Evolutionary conservation across 2,113 vertebrate genomes (phyloP).

Genomic region (Prinia subflava): DNA sequence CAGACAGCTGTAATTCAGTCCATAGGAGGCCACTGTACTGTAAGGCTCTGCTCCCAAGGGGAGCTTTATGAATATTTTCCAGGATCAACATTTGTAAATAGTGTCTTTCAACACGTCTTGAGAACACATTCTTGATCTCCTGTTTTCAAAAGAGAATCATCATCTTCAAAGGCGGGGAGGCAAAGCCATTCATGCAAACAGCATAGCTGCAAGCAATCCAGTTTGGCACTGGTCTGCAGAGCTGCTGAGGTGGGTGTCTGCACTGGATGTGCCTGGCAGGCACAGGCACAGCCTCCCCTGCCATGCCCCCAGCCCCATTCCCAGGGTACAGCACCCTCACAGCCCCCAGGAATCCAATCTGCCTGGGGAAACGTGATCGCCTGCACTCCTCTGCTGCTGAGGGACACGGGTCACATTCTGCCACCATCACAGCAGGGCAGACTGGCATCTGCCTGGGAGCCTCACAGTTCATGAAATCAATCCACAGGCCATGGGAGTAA

Average conservation of each 20-base stretch:
- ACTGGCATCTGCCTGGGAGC: not conserved
- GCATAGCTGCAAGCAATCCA: not conserved
- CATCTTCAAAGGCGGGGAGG: constrained; percentile 3
- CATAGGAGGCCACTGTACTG: not conserved
- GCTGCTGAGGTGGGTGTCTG: not conserved
- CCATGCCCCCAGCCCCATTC: not conserved
- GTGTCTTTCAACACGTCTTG: not conserved
- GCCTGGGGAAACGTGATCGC: not conserved
- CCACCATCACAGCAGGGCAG: not conserved
- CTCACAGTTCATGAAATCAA: constrained; percentile 1
- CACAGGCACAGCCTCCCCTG: not conserved
- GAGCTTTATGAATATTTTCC: not conserved
- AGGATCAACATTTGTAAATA: constrained; percentile 34
- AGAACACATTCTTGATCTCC: not conserved
- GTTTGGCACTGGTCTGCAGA: not conserved
- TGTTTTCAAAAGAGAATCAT: not conserved
- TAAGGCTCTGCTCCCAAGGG: not conserved
- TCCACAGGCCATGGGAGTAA: rapidly evolving
- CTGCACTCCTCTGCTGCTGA: not conserved
- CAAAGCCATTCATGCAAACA: not conserved
- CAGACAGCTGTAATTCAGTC: not conserved
- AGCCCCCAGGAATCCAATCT: not conserved
- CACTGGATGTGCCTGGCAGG: not conserved
- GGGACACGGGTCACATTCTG: constrained; percentile 31
- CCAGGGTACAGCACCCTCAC: not conserved